phyloP scores from a whole-genome alignment of 2,888 invertebrate genomes.

The Eubasilissa splendida region DNA sequence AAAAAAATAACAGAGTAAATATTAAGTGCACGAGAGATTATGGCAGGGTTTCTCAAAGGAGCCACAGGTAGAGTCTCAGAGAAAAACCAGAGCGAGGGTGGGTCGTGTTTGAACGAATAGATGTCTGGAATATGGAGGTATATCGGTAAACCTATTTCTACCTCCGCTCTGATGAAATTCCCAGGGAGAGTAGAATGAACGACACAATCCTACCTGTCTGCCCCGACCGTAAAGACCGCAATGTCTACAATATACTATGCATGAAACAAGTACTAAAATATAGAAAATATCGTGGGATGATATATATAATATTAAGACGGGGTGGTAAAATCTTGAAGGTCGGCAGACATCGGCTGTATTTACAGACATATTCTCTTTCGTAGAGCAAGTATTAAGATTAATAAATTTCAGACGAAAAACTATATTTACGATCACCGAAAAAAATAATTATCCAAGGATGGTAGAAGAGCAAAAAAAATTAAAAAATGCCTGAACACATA shows the following conservation, averaged over 20 bases:
- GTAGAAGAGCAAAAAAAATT: too few species aligned
- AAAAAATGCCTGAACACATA: too few species aligned
- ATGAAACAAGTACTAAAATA: conserved; percentile 3
- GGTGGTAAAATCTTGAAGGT: too few species aligned
- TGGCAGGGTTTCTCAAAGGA: conserved; percentile 34
- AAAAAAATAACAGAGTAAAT: too few species aligned
- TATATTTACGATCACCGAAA: too few species aligned
- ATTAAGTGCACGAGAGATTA: conserved; percentile 19
- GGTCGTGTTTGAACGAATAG: conserved; percentile 20
- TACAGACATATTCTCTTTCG: too few species aligned
- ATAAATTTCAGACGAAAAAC: too few species aligned
- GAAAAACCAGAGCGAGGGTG: conserved; percentile 5
- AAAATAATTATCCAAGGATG: too few species aligned
- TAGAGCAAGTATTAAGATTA: too few species aligned
- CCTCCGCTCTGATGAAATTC: conserved; percentile 30
- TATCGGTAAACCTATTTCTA: conserved; percentile 34
- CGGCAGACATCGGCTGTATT: too few species aligned
- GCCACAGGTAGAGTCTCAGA: background rate
- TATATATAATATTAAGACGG: background rate
- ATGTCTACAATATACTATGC: background rate
- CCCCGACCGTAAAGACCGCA: background rate
- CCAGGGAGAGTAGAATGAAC: conserved; percentile 27
- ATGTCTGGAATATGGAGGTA: conserved; percentile 2
- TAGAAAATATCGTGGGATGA: background rate
- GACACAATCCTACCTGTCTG: conserved; percentile 17